Evolutionary conservation across 2,113 vertebrate species (phyloP).

Genomic region (Sturnira hondurensis): DNA sequence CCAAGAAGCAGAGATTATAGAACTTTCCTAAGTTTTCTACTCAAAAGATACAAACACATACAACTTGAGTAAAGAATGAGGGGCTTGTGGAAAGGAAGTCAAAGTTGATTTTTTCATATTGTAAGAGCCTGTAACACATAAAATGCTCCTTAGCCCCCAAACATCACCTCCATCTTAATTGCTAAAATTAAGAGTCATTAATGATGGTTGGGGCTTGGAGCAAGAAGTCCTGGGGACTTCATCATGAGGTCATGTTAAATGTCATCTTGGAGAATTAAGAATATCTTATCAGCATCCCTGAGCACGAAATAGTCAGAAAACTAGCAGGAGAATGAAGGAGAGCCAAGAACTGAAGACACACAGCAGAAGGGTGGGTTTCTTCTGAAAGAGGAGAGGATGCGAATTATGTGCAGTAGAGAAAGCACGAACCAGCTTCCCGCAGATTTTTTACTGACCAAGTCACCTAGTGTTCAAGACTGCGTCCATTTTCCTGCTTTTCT

Average conservation of each 20-base stretch:
- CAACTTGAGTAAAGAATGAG: not conserved
- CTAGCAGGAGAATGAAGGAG: not conserved
- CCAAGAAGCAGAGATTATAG: not conserved
- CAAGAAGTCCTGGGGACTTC: not conserved
- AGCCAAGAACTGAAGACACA: not conserved
- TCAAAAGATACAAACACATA: not conserved
- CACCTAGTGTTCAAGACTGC: not conserved
- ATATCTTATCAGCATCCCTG: not conserved
- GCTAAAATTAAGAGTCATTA: not conserved
- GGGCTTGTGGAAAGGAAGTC: not conserved
- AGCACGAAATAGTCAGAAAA: not conserved
- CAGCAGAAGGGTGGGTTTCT: not conserved
- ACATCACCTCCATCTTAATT: not conserved
- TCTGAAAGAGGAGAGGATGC: not conserved
- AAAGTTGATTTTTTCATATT: not conserved
- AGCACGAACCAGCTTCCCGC: not conserved
- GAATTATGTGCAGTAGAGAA: not conserved
- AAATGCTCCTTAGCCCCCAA: not conserved
- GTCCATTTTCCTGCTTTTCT: not conserved
- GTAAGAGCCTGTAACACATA: not conserved
- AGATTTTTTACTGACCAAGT: rapidly evolving
- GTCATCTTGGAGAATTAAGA: not conserved
- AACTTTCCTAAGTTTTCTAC: not conserved
- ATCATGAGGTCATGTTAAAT: not conserved
- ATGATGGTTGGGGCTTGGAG: not conserved